phyloP scores from a whole-genome alignment of 2,888 invertebrate genomes.

The Melitaea athalia region DNA sequence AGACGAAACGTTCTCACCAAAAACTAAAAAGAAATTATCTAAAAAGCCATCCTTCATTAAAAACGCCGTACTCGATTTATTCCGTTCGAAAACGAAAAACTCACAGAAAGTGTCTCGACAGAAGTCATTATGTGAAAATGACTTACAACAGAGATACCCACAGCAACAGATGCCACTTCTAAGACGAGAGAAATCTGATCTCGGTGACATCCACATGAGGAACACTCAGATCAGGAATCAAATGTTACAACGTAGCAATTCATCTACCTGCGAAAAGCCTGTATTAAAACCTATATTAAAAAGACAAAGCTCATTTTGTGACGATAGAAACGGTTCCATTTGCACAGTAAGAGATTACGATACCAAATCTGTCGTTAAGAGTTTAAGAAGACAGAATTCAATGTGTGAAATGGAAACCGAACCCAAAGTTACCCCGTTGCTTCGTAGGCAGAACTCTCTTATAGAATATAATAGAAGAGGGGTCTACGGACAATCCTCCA shows the following conservation, averaged over 20 bases:
- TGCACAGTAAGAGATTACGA: constrained; percentile 77
- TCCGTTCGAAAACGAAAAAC: constrained; percentile 79
- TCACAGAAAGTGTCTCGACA: constrained; percentile 78
- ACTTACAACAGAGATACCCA: constrained; percentile 69
- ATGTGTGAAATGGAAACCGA: constrained; percentile 81
- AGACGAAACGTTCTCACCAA: constrained; percentile 79
- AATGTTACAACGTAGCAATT: constrained; percentile 78
- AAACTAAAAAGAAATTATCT: constrained; percentile 82
- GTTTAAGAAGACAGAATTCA: constrained; percentile 73
- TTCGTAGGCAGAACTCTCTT: constrained; percentile 79
- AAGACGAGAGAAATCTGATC: constrained; percentile 76
- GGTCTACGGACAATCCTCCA: constrained; percentile 72
- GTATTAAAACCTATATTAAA: constrained; percentile 75
- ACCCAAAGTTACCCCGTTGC: constrained; percentile 79
- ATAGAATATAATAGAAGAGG: constrained; percentile 79
- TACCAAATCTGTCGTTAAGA: constrained; percentile 69
- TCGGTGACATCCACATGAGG: constrained; percentile 71
- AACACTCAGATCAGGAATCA: constrained; percentile 73
- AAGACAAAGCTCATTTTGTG: constrained; percentile 78
- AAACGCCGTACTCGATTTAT: constrained; percentile 79
- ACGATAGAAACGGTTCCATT: constrained; percentile 73
- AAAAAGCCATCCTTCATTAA: constrained; percentile 82
- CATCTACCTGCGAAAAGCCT: constrained; percentile 77
- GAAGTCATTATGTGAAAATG: constrained; percentile 77
- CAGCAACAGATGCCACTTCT: constrained; percentile 63